Conservation (phyloP, 2,113 vertebrate species). For the Pycnonotus jocosus region DNA sequence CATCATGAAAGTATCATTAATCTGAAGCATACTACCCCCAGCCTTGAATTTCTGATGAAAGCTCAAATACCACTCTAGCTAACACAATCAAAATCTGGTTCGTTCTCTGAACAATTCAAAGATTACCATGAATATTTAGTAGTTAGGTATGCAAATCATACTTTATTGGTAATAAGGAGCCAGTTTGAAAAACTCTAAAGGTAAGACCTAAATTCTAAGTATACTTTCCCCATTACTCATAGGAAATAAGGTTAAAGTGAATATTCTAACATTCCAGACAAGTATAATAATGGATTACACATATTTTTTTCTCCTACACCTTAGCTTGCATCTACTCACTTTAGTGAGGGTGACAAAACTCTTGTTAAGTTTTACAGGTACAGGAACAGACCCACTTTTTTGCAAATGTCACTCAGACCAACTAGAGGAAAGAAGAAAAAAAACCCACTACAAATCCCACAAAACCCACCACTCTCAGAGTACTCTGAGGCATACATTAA, state of each 20-base stretch:
- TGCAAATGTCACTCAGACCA: neutral
- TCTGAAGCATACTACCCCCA: neutral
- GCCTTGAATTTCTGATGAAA: neutral
- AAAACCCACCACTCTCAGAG: neutral
- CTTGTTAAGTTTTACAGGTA: slow-evolving; percentile 30
- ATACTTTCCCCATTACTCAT: neutral
- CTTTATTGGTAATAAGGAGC: neutral
- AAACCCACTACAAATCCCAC: neutral
- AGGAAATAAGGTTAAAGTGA: neutral
- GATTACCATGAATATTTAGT: neutral
- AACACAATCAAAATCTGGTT: neutral
- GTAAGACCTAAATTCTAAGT: neutral
- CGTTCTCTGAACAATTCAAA: neutral
- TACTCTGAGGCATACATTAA: neutral
- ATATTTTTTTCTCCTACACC: neutral
- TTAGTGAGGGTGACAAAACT: slow-evolving; percentile 1
- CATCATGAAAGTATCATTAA: neutral
- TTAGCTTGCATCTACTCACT: neutral
- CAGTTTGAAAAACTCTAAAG: neutral
- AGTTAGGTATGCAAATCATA: neutral
- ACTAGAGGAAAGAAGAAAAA: neutral
- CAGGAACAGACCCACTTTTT: slow-evolving; percentile 2
- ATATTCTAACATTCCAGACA: neutral
- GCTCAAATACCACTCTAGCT: neutral
- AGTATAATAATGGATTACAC: neutral